Evolutionary conservation across 2,888 invertebrate species (phyloP), one percentile per base, ranked within the genome.

Genomic region (Hymenopus coronatus): DNA sequence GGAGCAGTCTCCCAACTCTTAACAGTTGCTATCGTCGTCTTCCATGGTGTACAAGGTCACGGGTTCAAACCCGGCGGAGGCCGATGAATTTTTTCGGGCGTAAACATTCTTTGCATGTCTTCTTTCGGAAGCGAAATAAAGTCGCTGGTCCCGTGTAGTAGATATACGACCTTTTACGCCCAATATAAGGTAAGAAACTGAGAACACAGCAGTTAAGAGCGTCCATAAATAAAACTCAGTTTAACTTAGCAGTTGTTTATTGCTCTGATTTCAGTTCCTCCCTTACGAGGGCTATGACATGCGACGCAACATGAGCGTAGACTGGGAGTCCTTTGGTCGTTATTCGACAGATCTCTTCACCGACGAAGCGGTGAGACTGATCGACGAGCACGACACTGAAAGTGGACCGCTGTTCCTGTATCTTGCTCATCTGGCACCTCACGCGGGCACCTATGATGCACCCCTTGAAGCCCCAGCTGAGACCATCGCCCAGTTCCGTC

Each of bases 321-420:
- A 94, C 89, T 94, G 94, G 93, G 93, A 94, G 33, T 93, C 94
- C 0, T 92, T 92, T 90, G 96, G 96, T 27, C 94, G 94, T 91
- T 96, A 96, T 91, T 94, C 95, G 0, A 96, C 96, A 0, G 95
- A 95, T 91, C 91, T 96, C n/a, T 96, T 96, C 91, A 96, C 96
- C 0, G 93, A 95, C 28, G 96, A 96, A 93, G 96, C 96, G 0
- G 94, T 95, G 3, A 93, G 93, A n/a, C 91, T 96, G 20, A 96
- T 96, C 88, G 95, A 96, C 90, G 92, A 93, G 89, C 96, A 96
- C 91, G 93, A 96, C 90, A 91, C 91, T 0, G 92, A 93, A 83
- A 92, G 92, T 14, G 83, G 91, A 91, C 94, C 95, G 0, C 91
- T 95, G 90, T 95, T 95, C 92, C 92, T 95, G 82, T 95, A 94